These are phyloP conservation scores for Anser brachyrhynchus DNA, from an alignment of 2,113 vertebrate genomes.

Conservation along the genomic window DNA sequence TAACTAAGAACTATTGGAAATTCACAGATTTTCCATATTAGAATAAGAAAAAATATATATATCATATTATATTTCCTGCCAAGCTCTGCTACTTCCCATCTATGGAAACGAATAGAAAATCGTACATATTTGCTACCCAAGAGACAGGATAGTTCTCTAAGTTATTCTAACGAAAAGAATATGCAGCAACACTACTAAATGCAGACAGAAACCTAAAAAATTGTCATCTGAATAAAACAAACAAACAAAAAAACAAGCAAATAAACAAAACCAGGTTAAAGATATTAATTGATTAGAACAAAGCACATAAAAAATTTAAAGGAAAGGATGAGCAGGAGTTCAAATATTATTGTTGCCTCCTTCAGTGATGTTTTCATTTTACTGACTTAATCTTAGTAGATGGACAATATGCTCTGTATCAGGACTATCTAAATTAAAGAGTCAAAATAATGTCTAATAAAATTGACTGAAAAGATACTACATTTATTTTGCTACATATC, in stretches of 20 bases:
- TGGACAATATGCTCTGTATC: background rate
- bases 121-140: background rate
- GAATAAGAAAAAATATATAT: background rate
- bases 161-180: background rate
- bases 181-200: background rate
- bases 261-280: background rate
- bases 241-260: background rate
- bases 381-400: background rate
- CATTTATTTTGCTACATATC: background rate
- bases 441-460: background rate
- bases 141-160: background rate
- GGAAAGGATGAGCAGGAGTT: background rate
- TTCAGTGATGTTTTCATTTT: background rate
- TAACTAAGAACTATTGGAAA: background rate
- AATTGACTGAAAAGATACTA: background rate
- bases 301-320: background rate
- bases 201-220: background rate
- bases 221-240: background rate
- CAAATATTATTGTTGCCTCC: background rate
- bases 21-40: background rate
- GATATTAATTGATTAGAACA: background rate
- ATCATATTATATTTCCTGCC: background rate
- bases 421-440: background rate
- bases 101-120: background rate
- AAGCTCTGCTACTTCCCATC: background rate